Base-by-base conservation (phyloP, 1,140 invertebrate genomes). In the Alviniconcha marisindica region DNA sequence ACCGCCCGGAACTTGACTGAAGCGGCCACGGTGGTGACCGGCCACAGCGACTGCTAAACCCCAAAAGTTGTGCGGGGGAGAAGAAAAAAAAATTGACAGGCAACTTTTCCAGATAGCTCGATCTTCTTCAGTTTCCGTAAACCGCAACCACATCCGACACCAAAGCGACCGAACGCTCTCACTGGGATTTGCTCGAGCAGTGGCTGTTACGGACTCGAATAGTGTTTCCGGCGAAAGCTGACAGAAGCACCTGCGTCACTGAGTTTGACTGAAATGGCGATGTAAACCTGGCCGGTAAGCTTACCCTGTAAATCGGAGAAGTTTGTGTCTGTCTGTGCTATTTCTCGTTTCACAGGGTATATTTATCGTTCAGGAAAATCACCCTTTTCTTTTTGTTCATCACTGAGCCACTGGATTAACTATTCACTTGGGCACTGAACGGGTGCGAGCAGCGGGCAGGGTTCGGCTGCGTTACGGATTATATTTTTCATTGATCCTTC, bases 341-440 rank as follows among this genome's bases (percentile, higher is more conserved):
- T 86, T 90, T 90, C 89, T 90, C 89, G 89, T 90, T 90, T 90
- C 89, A 89, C 89, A 90, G 89, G 89, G 89, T 90, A 90, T 90
- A 88, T 90, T 90, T 87, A 87, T 86, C 85, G 84, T 56, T 79
- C 81, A 85, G 86, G 51, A 42, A 42, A 66, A 36, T 76, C 69
- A n/a, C n/a, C n/a, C n/a, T n/a, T n/a, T n/a, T n/a, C n/a, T n/a
- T n/a, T n/a, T n/a, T n/a, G n/a, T n/a, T n/a, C n/a, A n/a, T n/a
- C n/a, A n/a, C n/a, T n/a, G n/a, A n/a, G n/a, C n/a, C n/a, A n/a
- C n/a, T n/a, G n/a, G n/a, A n/a, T n/a, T n/a, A n/a, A n/a, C n/a
- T n/a, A n/a, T n/a, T n/a, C n/a, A n/a, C n/a, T n/a, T n/a, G n/a
- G n/a, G n/a, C n/a, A n/a, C n/a, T n/a, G n/a, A n/a, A n/a, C n/a